Base-by-base conservation (phyloP, 2,888 invertebrate genomes). In the Phalangium opilio region DNA sequence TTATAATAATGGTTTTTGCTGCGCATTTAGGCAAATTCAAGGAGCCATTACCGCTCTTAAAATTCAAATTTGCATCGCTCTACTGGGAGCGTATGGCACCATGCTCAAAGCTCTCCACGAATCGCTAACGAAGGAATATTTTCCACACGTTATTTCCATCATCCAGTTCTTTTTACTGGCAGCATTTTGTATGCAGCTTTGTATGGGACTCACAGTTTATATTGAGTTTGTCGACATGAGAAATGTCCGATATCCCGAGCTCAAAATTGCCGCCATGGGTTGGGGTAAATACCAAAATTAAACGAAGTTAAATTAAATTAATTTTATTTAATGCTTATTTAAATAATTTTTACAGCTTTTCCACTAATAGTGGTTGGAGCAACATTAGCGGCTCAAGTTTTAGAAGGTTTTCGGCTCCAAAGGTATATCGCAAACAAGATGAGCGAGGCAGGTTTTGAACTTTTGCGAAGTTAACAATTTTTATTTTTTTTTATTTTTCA, bases 301-400 rank as follows among this genome's bases (percentile, higher is more conserved):
- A 27, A 27, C 27, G 8, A n/a, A n/a, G n/a, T n/a, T n/a, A n/a
- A n/a, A n/a, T n/a, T n/a, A n/a, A n/a, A n/a, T n/a, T n/a, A n/a
- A n/a, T n/a, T n/a, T n/a, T 27, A 27, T 7, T 27, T 27, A 7
- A 27, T 27, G 27, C 27, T 4, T n/a, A n/a, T n/a, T n/a, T n/a
- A n/a, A n/a, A n/a, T 27, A 27, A 27, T 44, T 14, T 17, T 49
- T 48, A 4, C 35, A 54, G 54, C 50, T 20, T 44, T 54, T 43
- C 54, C 54, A 39, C 45, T 52, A 46, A 54, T 50, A 45, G 52
- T 54, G 33, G 50, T 51, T 36, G 54, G 52, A 44, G 54, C 52
- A 34, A 52, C 54, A 8, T 46, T 54, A 36, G 50, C 50, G 34
- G 52, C 54, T 38, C 54, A 54, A 49, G 49, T 47, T 32, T 50